Conservation (phyloP, 2,113 vertebrate species). For the Lepus europaeus region DNA sequence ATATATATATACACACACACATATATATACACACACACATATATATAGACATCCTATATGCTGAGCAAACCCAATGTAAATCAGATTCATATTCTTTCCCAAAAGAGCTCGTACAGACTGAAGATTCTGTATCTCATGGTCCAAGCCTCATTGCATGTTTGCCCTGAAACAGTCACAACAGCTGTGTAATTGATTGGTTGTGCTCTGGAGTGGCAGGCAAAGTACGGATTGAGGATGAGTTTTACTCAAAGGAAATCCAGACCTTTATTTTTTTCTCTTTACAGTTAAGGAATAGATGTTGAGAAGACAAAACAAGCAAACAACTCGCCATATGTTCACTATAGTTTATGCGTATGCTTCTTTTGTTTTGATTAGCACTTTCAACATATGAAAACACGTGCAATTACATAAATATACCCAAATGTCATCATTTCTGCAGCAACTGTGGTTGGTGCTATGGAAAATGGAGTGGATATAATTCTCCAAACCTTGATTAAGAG, state of each 20-base stretch:
- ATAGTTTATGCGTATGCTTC: conserved; percentile 35
- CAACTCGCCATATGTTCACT: conserved; percentile 46
- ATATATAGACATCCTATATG: background rate
- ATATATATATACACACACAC: too few species aligned
- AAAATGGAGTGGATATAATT: conserved; percentile 31
- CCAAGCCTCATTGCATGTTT: background rate
- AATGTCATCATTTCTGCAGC: conserved; percentile 19
- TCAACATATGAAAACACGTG: conserved; percentile 36
- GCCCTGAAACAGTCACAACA: background rate
- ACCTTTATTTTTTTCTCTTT: too few species aligned
- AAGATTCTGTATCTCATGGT: background rate
- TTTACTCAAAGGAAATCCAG: conserved; percentile 6
- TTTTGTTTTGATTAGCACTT: conserved; percentile 58
- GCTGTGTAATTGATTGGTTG: background rate
- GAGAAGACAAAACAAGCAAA: conserved; percentile 46
- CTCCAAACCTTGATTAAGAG: conserved; percentile 43
- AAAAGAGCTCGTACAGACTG: background rate
- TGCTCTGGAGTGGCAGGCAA: background rate
- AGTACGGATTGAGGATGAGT: background rate
- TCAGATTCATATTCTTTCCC: background rate
- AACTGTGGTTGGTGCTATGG: background rate
- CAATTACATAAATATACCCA: conserved; percentile 35
- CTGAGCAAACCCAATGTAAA: background rate
- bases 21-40: too few species aligned
- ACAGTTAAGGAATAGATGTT: background rate